Evolutionary conservation across 2,888 invertebrate genomes (phyloP).

Genomic region (Reticulitermes lucifugus): DNA sequence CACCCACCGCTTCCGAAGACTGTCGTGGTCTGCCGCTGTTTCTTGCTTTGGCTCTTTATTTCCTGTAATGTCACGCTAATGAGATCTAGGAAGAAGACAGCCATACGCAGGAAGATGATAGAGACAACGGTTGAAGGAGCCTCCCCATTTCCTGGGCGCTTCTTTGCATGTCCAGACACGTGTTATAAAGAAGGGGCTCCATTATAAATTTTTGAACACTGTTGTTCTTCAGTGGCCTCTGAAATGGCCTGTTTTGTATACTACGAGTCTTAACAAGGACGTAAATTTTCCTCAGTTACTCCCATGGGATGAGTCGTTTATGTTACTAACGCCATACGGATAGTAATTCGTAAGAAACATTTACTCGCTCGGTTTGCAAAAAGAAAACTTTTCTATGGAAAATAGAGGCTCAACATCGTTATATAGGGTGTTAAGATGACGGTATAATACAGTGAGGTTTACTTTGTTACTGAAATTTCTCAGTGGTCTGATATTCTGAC

Average conservation of each 20-base stretch:
- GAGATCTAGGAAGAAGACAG: not conserved
- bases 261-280: too few species aligned
- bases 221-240: not conserved
- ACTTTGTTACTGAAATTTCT: too few species aligned
- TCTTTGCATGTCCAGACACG: not conserved
- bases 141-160: not conserved
- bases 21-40: not conserved
- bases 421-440: too few species aligned
- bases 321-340: too few species aligned
- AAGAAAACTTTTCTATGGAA: too few species aligned
- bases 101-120: conserved; percentile 12
- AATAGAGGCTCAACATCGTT: too few species aligned
- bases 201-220: not conserved
- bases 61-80: conserved; percentile 13
- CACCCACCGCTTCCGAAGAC: not conserved
- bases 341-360: too few species aligned
- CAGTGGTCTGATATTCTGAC: too few species aligned
- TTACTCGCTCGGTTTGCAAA: too few species aligned
- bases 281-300: too few species aligned
- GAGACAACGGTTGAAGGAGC: not conserved
- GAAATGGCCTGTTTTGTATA: not conserved
- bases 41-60: conserved; percentile 13
- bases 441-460: too few species aligned
- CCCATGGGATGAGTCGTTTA: too few species aligned
- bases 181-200: not conserved